phyloP scores from a whole-genome alignment of 2,797 vertebrate species.

The Pangasius sanitwongsei region DNA sequence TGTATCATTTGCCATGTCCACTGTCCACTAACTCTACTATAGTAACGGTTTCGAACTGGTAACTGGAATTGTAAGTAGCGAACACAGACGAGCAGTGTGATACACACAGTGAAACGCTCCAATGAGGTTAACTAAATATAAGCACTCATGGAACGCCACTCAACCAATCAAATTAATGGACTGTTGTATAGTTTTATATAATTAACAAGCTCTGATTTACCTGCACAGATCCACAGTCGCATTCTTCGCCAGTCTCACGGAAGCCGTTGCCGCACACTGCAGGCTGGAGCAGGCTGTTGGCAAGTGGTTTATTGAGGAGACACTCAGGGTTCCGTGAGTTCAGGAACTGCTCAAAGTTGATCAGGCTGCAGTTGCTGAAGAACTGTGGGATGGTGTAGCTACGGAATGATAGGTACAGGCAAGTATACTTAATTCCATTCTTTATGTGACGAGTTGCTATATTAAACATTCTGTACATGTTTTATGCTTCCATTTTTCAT shows the following conservation, averaged over 20 bases:
- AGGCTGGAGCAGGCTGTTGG: slow-evolving; percentile 45
- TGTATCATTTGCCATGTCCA: too few relatives aligned
- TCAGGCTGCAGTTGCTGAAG: slow-evolving; percentile 78
- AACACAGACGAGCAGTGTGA: too few relatives aligned
- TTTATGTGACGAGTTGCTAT: not conserved
- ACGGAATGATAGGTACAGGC: not conserved
- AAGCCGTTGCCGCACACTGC: slow-evolving; percentile 76
- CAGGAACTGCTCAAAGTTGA: slow-evolving; percentile 63
- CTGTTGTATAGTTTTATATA: not conserved
- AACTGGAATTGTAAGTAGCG: too few relatives aligned
- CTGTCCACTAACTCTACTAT: too few relatives aligned
- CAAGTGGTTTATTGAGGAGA: slow-evolving; percentile 69
- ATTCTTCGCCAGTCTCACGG: slow-evolving; percentile 72
- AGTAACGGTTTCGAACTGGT: too few relatives aligned
- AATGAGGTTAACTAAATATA: too few relatives aligned
- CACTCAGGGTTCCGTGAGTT: slow-evolving; percentile 65
- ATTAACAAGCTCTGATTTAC: slow-evolving; percentile 58
- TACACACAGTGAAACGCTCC: too few relatives aligned
- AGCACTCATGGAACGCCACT: too few relatives aligned
- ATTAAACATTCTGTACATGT: not conserved
- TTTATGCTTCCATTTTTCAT: too few relatives aligned
- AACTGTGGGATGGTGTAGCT: slow-evolving; percentile 71
- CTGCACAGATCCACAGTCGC: slow-evolving; percentile 74
- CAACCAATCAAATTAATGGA: too few relatives aligned
- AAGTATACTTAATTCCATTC: not conserved